Conservation (phyloP, 2,888 invertebrate species). For the Colletes collaris region DNA sequence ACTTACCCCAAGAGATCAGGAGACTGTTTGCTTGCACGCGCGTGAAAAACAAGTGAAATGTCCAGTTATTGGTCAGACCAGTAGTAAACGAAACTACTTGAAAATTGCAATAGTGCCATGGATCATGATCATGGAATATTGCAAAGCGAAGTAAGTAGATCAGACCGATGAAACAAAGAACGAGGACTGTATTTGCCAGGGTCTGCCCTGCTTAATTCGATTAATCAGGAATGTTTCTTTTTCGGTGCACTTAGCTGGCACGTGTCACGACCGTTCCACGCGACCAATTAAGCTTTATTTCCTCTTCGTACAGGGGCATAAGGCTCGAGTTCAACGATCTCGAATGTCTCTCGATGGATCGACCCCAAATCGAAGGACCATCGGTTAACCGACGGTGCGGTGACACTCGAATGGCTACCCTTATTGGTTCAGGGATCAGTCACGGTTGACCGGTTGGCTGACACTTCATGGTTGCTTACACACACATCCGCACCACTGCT, state of each 20-base stretch:
- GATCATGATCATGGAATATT: too few relatives aligned
- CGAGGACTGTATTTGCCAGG: too few relatives aligned
- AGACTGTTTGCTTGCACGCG: too few relatives aligned
- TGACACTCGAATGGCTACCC: conserved; percentile 52
- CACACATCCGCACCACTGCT: neutral
- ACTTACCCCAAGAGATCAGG: too few relatives aligned
- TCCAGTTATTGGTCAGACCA: too few relatives aligned
- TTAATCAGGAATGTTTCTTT: too few relatives aligned
- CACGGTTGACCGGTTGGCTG: conserved; percentile 40
- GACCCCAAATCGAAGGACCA: conserved; percentile 49
- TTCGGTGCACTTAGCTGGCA: neutral
- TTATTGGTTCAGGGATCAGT: conserved; percentile 54
- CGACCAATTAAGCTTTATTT: conserved; percentile 41
- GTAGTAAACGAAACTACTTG: too few relatives aligned
- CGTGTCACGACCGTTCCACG: neutral
- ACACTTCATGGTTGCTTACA: conserved; percentile 41
- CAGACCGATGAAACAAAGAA: too few relatives aligned
- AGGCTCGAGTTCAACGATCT: conserved; percentile 43
- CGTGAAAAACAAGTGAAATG: too few relatives aligned
- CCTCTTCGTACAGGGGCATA: conserved; percentile 8
- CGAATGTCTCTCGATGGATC: conserved; percentile 38
- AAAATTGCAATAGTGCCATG: too few relatives aligned
- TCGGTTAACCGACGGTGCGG: conserved; percentile 50
- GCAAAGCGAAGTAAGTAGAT: too few relatives aligned
- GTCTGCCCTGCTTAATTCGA: too few relatives aligned